A percentile compares a stretch with the other conserved stretches of the same genome.
These are phyloP conservation scores for Sthenelais limicola DNA, from an alignment of 2,888 invertebrate genomes.

Conservation along the genomic window DNA sequence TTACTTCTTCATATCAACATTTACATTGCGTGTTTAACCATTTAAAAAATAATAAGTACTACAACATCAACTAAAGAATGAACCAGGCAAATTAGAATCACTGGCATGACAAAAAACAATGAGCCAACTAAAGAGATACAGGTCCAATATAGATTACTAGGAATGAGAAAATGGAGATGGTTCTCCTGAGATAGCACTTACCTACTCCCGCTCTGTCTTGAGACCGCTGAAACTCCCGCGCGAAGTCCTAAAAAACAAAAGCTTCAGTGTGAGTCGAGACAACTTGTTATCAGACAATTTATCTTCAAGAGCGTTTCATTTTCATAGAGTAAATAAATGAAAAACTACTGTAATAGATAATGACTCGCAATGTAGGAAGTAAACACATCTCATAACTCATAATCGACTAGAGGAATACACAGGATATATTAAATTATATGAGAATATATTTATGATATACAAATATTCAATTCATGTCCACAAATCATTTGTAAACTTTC, in stretches of 20 bases:
- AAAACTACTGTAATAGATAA: not conserved
- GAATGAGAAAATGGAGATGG: too few relatives aligned
- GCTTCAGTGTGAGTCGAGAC: not conserved
- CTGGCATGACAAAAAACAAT: too few relatives aligned
- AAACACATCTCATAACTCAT: not conserved
- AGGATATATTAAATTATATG: conserved; percentile 2
- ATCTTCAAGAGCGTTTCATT: not conserved
- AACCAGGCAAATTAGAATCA: too few relatives aligned
- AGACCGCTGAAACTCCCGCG: conserved; percentile 33
- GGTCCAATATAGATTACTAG: too few relatives aligned
- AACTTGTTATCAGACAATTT: not conserved
- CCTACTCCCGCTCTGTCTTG: conserved; percentile 19
- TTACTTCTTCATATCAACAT: too few relatives aligned
- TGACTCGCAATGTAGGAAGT: not conserved
- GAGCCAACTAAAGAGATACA: too few relatives aligned
- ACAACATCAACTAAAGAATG: too few relatives aligned
- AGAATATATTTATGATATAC: conserved; percentile 10
- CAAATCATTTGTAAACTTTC: not conserved
- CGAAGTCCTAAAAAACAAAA: conserved; percentile 35
- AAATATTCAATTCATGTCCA: not conserved
- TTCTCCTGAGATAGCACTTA: too few relatives aligned
- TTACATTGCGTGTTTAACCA: too few relatives aligned
- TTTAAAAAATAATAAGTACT: too few relatives aligned
- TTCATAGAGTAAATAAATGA: not conserved
- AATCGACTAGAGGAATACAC: not conserved